Conservation (phyloP, 2,888 invertebrate species). For the Dicyrtoma fusca region DNA sequence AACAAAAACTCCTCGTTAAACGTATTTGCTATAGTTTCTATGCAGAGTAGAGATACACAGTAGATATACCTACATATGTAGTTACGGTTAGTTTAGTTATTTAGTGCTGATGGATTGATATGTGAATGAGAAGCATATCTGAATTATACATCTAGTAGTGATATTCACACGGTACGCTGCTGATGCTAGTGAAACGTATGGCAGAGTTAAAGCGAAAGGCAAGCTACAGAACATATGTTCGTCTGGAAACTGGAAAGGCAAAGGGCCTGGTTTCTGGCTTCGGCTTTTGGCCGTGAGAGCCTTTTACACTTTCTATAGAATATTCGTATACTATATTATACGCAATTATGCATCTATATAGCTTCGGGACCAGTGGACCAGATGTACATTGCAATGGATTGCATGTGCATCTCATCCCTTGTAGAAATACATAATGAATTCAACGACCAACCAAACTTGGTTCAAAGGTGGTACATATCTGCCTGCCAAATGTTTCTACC, state of each 20-base stretch:
- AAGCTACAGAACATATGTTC: slow-evolving; percentile 39
- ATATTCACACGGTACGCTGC: slow-evolving; percentile 25
- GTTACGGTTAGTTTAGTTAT: neutral
- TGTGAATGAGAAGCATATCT: neutral
- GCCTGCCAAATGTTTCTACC: neutral
- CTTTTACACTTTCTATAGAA: neutral
- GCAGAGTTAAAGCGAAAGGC: slow-evolving; percentile 10
- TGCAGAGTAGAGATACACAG: neutral
- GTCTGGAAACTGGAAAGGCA: neutral
- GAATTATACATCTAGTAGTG: slow-evolving; percentile 7
- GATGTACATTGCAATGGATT: slow-evolving; percentile 32
- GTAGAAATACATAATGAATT: neutral
- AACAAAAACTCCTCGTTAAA: no score
- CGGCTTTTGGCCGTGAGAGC: slow-evolving; percentile 6
- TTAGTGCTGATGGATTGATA: neutral
- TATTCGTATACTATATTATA: neutral
- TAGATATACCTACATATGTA: neutral
- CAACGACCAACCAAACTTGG: neutral
- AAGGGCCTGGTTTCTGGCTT: neutral
- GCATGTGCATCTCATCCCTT: slow-evolving; percentile 5
- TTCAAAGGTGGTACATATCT: neutral
- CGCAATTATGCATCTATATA: no score
- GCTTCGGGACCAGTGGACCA: slow-evolving; percentile 11
- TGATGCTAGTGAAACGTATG: slow-evolving; percentile 20
- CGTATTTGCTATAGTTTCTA: no score